Conservation (phyloP, 2,797 vertebrate genomes). For the Oreochromis mossambicus region DNA sequence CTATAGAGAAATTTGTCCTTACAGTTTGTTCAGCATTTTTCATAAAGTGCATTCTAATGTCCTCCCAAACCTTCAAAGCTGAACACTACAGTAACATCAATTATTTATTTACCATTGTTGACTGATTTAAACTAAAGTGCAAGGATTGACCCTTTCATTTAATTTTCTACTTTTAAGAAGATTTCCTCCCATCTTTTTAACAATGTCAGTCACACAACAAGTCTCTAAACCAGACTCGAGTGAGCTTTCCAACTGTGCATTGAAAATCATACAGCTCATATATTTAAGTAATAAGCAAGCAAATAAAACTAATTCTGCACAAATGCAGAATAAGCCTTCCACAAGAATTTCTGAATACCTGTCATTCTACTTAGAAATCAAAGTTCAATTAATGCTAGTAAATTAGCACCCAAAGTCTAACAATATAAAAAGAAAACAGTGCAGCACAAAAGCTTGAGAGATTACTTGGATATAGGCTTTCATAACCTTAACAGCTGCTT, state of each 20-base stretch:
- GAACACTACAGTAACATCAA: neutral
- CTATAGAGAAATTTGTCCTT: neutral
- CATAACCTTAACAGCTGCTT: neutral
- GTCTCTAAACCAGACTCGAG: neutral
- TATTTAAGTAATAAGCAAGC: neutral
- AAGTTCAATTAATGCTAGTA: neutral
- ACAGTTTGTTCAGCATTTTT: neutral
- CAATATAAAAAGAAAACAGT: neutral
- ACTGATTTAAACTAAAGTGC: neutral
- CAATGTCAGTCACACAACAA: neutral
- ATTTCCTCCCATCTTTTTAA: neutral
- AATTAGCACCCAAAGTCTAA: neutral
- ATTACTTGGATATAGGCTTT: neutral
- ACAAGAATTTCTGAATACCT: neutral
- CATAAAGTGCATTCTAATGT: neutral
- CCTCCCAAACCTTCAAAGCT: neutral
- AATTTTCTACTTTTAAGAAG: neutral
- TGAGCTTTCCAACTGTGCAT: rapidly evolving
- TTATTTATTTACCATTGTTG: neutral
- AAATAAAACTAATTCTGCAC: neutral
- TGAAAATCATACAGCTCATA: neutral
- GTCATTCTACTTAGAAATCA: neutral
- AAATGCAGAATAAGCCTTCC: neutral
- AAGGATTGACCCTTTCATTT: no score
- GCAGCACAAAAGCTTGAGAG: neutral